Evolutionary conservation across 2,888 invertebrate species (phyloP), one percentile per base, ranked within the genome.

Genomic region (Lacanobia oleracea): DNA sequence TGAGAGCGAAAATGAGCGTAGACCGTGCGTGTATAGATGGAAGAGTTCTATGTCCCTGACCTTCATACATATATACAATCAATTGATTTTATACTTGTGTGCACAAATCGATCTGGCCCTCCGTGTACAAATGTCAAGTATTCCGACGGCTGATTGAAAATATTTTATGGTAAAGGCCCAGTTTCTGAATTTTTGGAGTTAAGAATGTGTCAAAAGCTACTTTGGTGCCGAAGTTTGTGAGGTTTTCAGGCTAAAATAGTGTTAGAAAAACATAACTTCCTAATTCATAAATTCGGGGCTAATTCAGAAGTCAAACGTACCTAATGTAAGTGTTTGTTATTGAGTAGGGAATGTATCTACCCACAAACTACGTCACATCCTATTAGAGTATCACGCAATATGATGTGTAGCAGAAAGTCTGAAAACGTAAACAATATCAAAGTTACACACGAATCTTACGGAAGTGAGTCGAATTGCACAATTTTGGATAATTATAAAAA

Each of bases 361-460:
- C 45, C 33, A 74, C 16, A 50, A 54, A 66, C 75, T 67, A 82
- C 63, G 70, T 72, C 69, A 75, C 50, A 57, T 59, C 56, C 45
- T 67, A 70, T 69, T 48, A 48, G 23, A 57, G n/a, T 59, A 53
- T 66, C 67, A 67, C 72, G 77, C 72, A 72, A 72, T 60, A 67
- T 54, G 59, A n/a, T 43, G 75, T 75, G 50, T 76, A 63, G 76
- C 66, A 72, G 72, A 67, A 74, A 18, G 1, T 66, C 57, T 73
- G 72, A 74, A 74, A 75, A 73, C 66, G 75, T 67, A 73, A 73
- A 73, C 37, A 73, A 57, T 66, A 59, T 57, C n/a, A 54, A 0
- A 43, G 48, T 72, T 72, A 72, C 33, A 56, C n/a, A 23, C 14
- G 23, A 65, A 43, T 65, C 48, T 37, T 57, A 57, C 21, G 48